Base-by-base conservation (phyloP, 1,140 invertebrate species). In the Drosophila teissieri region DNA sequence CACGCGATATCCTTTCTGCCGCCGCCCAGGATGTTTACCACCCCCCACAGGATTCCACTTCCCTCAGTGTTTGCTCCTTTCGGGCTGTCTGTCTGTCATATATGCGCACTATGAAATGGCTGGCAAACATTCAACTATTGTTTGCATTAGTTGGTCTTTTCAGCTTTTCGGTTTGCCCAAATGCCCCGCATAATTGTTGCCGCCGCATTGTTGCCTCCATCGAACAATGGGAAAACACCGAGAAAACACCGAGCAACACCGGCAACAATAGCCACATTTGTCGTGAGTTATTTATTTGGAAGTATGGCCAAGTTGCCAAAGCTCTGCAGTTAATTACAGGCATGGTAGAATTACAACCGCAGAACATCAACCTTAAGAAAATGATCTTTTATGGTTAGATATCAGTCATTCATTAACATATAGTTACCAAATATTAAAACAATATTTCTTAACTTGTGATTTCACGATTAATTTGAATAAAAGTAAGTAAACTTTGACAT, bases 1-100 rank as follows among this genome's bases (percentile, higher is more conserved):
- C 84, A 89, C 84, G 85, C 84, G 85, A 89, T 90, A 84, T 84
- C 65, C 77, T 68, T 80, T 78, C 46, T 44, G 42, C 54, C 63
- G 27, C 31, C 45, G 34, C 63, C 46, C 63, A 11, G 55, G 63
- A 57, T 85, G 69, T 85, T 85, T 86, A 72, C 70, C 65, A 45
- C 64, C 58, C 52, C 45, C 7, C 27, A 19, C 42, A 15, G 42
- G 12, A 57, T 40, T 24, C 36, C 62, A 22, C 51, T 42, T 42
- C 31, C 49, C 51, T 54, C 22, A 36, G 42, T 48, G 27, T 44
- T 42, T 51, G 34, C 46, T 14, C 40, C 37, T 46, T 53, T 58
- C 39, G 31, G 45, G 44, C 65, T 68, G 69, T 56, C 60, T 68
- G 69, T 56, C 60, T 60, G 60, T 80, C 53, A 52, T 74, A 68